Conservation (phyloP, 2,888 invertebrate species). For the Drosophila planitibia region DNA sequence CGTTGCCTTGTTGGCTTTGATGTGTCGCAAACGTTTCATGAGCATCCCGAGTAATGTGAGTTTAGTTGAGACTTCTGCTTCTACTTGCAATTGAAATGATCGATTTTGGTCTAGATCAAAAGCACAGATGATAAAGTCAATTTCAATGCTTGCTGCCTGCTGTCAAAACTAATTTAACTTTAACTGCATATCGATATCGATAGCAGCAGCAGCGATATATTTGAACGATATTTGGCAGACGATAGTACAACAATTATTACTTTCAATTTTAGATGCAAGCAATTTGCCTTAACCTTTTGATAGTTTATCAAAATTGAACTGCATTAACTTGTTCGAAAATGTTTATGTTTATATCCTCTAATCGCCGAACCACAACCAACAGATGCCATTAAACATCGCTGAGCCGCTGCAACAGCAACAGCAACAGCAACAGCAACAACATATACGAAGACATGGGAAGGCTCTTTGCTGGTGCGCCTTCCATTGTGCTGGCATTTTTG, state of each 20-base stretch:
- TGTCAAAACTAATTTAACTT: not conserved
- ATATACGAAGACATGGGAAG: not conserved
- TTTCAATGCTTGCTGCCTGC: slow-evolving; percentile 7
- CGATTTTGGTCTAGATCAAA: not conserved
- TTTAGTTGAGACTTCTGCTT: not conserved
- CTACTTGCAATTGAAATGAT: slow-evolving; percentile 4
- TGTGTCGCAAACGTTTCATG: slow-evolving; percentile 27
- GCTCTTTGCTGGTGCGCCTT: slow-evolving; percentile 5
- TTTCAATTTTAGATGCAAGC: not conserved
- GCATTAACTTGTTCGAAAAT: not conserved
- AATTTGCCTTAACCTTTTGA: not conserved
- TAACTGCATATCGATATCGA: not conserved
- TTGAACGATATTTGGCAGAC: not conserved
- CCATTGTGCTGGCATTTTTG: too few relatives aligned
- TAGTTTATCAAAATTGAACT: not conserved
- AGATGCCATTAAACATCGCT: not conserved
- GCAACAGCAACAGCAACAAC: not conserved
- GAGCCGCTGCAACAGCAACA: not conserved
- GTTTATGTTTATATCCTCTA: not conserved
- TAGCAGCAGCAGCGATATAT: not conserved
- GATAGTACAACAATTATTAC: not conserved
- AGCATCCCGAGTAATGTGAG: slow-evolving; percentile 22
- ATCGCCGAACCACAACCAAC: not conserved
- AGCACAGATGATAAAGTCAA: not conserved
- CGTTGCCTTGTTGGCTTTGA: slow-evolving; percentile 7